These are phyloP conservation scores for Potorous gilbertii DNA, from an alignment of 2,797 vertebrate genomes.

Conservation along the genomic window DNA sequence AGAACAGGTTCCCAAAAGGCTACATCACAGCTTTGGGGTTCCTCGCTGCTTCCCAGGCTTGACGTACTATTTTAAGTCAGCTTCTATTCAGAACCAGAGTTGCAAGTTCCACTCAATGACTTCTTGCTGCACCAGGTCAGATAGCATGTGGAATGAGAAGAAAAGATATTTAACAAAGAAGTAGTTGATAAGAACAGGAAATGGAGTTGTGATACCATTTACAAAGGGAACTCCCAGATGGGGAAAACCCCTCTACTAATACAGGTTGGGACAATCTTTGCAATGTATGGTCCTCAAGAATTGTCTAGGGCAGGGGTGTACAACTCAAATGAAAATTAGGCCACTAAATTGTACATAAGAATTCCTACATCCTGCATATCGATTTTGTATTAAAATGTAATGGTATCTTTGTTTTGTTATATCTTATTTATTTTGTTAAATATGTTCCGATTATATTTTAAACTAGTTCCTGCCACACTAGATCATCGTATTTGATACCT, in stretches of 20 bases:
- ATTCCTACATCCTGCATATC: neutral
- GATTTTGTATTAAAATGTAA: neutral
- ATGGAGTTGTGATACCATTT: neutral
- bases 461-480: neutral
- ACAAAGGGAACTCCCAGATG: neutral
- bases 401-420: neutral
- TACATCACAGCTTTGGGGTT: neutral
- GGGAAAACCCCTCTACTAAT: neutral
- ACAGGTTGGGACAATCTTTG: neutral
- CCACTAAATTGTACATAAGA: neutral
- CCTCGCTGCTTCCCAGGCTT: neutral
- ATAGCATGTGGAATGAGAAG: no score
- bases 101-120: neutral
- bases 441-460: neutral
- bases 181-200: neutral
- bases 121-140: neutral
- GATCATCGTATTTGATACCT: neutral
- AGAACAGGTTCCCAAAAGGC: neutral
- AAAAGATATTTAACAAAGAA: neutral
- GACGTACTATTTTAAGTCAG: neutral
- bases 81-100: neutral
- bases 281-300: neutral
- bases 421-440: neutral
- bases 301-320: neutral
- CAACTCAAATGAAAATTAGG: neutral